Percentiles rank a stretch among this genome's conserved stretches.
Conservation (phyloP, 2,113 vertebrate genomes). For the Heteronetta atricapilla region DNA sequence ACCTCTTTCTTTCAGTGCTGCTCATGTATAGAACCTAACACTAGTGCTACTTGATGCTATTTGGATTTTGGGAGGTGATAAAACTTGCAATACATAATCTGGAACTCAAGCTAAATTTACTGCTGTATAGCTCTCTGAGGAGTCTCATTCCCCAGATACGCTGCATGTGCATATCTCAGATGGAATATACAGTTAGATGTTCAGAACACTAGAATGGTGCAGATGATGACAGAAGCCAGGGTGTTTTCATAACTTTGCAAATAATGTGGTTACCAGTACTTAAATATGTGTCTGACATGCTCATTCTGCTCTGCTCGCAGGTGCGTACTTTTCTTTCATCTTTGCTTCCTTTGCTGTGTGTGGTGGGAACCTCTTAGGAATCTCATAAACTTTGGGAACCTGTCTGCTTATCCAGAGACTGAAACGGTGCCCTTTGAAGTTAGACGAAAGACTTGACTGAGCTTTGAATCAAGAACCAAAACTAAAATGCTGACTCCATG, state of each 20-base stretch:
- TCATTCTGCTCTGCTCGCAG: not conserved
- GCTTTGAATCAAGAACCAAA: not conserved
- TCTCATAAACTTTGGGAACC: not conserved
- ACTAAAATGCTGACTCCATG: not conserved
- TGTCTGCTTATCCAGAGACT: not conserved
- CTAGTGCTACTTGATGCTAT: not conserved
- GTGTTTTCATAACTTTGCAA: conserved; percentile 38
- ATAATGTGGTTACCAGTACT: not conserved
- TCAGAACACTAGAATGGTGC: not conserved
- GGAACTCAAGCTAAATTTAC: not conserved
- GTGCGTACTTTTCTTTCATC: conserved; percentile 35
- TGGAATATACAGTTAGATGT: not conserved
- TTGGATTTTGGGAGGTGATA: not conserved
- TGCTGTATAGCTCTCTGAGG: not conserved
- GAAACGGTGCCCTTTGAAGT: conserved; percentile 26
- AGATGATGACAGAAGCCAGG: not conserved
- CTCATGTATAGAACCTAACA: not conserved
- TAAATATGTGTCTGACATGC: not conserved
- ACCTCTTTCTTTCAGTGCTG: not conserved
- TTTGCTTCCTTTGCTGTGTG: conserved; percentile 7
- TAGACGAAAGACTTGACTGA: not conserved
- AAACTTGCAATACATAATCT: not conserved
- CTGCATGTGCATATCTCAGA: not conserved
- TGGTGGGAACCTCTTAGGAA: conserved; percentile 12
- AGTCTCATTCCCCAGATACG: not conserved